Percentiles rank a stretch among this genome's conserved stretches.
Evolutionary conservation across 1,140 invertebrate genomes (phyloP).

Genomic region (Campoletis sonorensis): DNA sequence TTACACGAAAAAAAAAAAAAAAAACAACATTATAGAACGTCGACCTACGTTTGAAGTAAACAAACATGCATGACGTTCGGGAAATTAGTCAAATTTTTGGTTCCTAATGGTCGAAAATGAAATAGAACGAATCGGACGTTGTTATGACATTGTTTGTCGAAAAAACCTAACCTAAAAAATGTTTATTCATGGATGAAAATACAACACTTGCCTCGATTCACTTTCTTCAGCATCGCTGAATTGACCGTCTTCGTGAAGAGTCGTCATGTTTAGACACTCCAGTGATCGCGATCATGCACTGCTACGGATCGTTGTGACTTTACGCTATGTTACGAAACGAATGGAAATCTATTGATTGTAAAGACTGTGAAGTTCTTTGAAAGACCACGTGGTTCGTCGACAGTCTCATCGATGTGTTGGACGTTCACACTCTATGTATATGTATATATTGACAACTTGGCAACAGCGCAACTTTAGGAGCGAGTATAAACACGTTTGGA

Average conservation of each 20-base stretch:
- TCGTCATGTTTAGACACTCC: slow-evolving; percentile 25
- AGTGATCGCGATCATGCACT: neutral
- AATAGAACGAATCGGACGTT: neutral
- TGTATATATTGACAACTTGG: neutral
- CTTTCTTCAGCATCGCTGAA: slow-evolving; percentile 74
- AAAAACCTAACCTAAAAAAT: slow-evolving; percentile 34
- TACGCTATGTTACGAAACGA: neutral
- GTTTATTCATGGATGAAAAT: neutral
- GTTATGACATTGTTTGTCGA: slow-evolving; percentile 59
- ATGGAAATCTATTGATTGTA: slow-evolving; percentile 17
- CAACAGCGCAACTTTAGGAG: neutral
- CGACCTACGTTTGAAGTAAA: too few relatives aligned
- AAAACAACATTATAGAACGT: too few relatives aligned
- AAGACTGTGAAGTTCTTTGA: neutral
- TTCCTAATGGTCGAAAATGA: neutral
- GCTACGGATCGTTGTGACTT: neutral
- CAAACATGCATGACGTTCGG: too few relatives aligned
- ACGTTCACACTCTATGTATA: neutral
- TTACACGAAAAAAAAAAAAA: too few relatives aligned
- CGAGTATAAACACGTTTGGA: slow-evolving; percentile 14
- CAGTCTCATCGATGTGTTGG: neutral
- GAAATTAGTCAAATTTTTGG: too few relatives aligned
- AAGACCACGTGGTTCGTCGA: neutral
- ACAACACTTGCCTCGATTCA: slow-evolving; percentile 45
- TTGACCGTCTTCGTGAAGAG: slow-evolving; percentile 64